phyloP scores from a whole-genome alignment of 2,113 vertebrate species.

The Pygoscelis adeliae region DNA sequence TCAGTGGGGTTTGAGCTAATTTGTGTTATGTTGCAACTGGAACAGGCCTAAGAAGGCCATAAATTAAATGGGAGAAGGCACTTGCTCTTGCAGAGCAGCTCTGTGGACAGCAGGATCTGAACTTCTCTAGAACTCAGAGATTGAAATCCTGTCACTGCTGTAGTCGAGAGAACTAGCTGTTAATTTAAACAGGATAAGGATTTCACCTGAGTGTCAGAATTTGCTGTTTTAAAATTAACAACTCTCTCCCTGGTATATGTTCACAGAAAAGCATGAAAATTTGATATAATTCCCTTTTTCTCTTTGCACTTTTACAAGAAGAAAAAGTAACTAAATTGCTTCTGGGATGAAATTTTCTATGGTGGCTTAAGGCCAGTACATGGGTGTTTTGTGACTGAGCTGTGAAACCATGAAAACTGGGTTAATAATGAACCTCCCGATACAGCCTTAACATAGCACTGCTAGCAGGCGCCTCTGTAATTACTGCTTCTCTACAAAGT shows the following conservation, averaged over 20 bases:
- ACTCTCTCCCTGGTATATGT: neutral
- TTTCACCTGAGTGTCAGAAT: neutral
- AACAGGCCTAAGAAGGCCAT: neutral
- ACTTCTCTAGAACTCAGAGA: neutral
- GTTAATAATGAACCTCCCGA: neutral
- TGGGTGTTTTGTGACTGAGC: neutral
- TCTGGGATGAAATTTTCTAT: neutral
- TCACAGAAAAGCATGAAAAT: neutral
- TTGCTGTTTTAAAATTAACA: neutral
- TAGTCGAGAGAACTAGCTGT: neutral
- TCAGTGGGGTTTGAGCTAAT: neutral
- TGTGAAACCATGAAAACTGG: slow-evolving; percentile 17
- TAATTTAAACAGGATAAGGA: neutral
- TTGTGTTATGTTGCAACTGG: neutral
- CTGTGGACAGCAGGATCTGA: neutral
- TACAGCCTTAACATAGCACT: neutral
- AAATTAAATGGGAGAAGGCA: neutral
- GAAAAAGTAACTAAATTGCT: neutral
- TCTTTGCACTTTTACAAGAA: neutral
- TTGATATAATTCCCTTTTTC: neutral
- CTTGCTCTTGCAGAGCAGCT: neutral
- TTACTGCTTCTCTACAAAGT: slow-evolving; percentile 9
- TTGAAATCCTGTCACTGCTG: neutral
- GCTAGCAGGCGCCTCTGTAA: slow-evolving; percentile 23
- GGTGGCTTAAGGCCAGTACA: neutral